phyloP scores from a whole-genome alignment of 2,797 vertebrate genomes.

The Lemur catta region DNA sequence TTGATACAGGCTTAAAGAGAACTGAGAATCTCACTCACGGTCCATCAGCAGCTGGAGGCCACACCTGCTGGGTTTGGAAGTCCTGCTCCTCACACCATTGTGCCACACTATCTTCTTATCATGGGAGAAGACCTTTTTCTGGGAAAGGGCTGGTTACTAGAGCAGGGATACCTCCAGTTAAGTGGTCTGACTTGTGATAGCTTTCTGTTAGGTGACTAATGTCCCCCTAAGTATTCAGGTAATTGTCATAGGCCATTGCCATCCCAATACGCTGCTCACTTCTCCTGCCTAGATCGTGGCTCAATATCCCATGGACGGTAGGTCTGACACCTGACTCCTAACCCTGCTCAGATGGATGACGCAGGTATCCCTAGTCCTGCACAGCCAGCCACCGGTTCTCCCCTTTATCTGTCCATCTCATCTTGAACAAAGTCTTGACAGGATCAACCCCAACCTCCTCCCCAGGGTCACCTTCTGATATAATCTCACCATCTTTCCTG shows the following conservation, averaged over 20 bases:
- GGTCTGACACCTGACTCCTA: neutral
- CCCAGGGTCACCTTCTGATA: neutral
- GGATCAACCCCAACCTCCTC: neutral
- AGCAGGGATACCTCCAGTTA: neutral
- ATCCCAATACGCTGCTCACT: neutral
- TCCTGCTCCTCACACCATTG: neutral
- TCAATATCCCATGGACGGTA: neutral
- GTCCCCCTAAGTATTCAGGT: neutral
- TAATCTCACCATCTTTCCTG: neutral
- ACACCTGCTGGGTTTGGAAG: neutral
- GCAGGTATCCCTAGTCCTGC: neutral
- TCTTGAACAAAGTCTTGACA: neutral
- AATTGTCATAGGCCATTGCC: neutral
- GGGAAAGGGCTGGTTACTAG: neutral
- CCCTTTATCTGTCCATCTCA: neutral
- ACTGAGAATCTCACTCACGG: neutral
- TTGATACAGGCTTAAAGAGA: neutral
- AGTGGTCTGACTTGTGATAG: neutral
- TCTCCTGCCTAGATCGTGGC: neutral
- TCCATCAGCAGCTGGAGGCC: neutral
- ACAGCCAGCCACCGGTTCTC: neutral
- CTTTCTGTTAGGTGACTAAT: neutral
- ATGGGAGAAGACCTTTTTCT: neutral
- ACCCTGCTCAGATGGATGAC: too few relatives aligned
- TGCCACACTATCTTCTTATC: neutral